phyloP scores from a whole-genome alignment of 2,888 invertebrate species.

The Tachina lurida region DNA sequence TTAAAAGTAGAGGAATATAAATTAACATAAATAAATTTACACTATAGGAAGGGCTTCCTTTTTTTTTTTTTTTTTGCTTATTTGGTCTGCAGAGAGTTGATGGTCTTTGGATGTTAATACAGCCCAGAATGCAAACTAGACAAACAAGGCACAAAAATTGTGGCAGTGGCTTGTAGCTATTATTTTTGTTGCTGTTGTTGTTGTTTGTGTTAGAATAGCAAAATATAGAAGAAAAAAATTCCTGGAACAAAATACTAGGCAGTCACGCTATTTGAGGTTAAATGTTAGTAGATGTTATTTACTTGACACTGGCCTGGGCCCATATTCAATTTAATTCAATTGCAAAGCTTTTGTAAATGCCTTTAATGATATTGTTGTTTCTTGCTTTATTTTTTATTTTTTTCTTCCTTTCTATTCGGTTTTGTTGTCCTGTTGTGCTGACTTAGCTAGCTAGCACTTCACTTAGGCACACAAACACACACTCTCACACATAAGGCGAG shows the following conservation, averaged over 20 bases:
- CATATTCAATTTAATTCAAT: slow-evolving; percentile 76
- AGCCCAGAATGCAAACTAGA: slow-evolving; percentile 26
- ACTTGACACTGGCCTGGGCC: slow-evolving; percentile 69
- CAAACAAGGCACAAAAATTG: slow-evolving; percentile 40
- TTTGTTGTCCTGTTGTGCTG: slow-evolving; percentile 60
- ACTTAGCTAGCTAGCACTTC: slow-evolving; percentile 36
- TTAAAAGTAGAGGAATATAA: slow-evolving; percentile 64
- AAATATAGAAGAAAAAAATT: slow-evolving; percentile 14
- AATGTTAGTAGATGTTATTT: slow-evolving; percentile 65
- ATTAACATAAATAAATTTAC: slow-evolving; percentile 71
- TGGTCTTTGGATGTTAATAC: slow-evolving; percentile 40
- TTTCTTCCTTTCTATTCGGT: slow-evolving; percentile 3
- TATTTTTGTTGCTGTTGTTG: background rate
- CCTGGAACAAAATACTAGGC: slow-evolving; percentile 32
- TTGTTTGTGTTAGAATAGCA: background rate
- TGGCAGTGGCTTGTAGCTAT: slow-evolving; percentile 22
- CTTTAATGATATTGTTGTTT: slow-evolving; percentile 72
- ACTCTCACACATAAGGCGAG: slow-evolving; percentile 12
- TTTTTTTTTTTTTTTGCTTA: slow-evolving; percentile 1
- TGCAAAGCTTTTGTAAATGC: slow-evolving; percentile 74
- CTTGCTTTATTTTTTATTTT: slow-evolving; percentile 34
- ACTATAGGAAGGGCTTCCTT: slow-evolving; percentile 39
- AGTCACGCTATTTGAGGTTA: slow-evolving; percentile 70
- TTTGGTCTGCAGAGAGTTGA: slow-evolving; percentile 40
- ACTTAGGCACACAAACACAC: slow-evolving; percentile 6